phyloP scores from a whole-genome alignment of 2,113 vertebrate genomes.

The Catagonus wagneri region DNA sequence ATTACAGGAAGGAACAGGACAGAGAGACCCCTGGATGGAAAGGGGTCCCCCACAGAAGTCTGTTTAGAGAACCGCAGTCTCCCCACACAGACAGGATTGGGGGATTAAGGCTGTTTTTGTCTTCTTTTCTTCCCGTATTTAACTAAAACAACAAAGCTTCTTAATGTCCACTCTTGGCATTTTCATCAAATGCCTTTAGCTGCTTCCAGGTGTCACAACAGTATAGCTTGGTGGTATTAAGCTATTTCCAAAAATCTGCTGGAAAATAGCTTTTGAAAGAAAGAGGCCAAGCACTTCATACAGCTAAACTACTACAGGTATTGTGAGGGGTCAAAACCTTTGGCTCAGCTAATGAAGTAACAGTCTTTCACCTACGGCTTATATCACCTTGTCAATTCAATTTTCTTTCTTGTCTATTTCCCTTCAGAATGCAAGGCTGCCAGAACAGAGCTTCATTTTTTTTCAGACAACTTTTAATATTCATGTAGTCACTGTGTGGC shows the following conservation, averaged over 20 bases:
- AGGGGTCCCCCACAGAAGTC: neutral
- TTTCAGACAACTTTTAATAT: constrained; percentile 84
- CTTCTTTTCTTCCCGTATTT: neutral
- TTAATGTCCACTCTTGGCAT: neutral
- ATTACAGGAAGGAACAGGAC: neutral
- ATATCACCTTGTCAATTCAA: neutral
- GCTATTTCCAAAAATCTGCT: constrained; percentile 34
- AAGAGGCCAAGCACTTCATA: neutral
- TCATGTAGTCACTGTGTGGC: constrained; percentile 76
- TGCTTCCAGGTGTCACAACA: neutral
- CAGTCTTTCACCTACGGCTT: accelerated
- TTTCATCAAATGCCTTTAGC: constrained; percentile 21
- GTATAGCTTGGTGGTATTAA: neutral
- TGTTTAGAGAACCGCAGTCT: neutral
- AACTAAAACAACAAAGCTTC: neutral
- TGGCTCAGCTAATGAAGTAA: constrained; percentile 51
- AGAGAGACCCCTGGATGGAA: neutral
- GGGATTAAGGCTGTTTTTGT: neutral
- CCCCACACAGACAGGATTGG: neutral
- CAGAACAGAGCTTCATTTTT: constrained; percentile 48
- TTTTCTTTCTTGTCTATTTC: neutral
- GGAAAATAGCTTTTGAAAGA: neutral
- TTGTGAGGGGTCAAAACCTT: neutral
- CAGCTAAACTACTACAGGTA: neutral
- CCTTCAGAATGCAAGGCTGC: constrained; percentile 47